Base-by-base conservation (phyloP, 1,140 invertebrate genomes). In the Drosophila grimshawi region DNA sequence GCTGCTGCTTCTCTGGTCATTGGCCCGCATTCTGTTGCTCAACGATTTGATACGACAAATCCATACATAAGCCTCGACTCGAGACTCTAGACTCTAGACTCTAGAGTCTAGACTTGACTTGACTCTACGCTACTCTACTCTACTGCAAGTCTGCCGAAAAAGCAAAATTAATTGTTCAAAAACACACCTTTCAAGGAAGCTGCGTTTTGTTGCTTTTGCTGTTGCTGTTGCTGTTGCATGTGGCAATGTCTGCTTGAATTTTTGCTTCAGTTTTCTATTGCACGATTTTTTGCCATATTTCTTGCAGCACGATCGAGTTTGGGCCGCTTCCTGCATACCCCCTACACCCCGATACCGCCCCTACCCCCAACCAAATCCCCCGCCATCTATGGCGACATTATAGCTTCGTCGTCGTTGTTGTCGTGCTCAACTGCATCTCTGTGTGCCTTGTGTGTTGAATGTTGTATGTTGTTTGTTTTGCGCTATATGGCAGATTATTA, bases 161-260 rank as follows among this genome's bases (percentile, higher is more conserved):
- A 89, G 80, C 77, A 89, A 89, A 85, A 89, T 88, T 88, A 88
- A 88, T 88, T 88, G 83, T 88, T 85, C 68, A 85, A 88, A 73
- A 88, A 73, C 86, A 89, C 76, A 86, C 81, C 74, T 73, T 76
- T 80, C 77, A 75, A 80, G 83, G 81, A 85, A 76, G 78, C 52
- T 19, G 56, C 59, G 32, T 11, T 39, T 35, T 35, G 57, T 39
- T 56, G 57, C 8, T 11, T 19, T 35, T 41, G n/a, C 33, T 41
- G 7, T n/a, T 27, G 30, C 29, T 32, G 27, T 41, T 7, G 19
- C 45, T 45, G 30, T 60, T 43, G 30, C 64, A 55, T 60, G 57
- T 60, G 43, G 41, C 56, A 46, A 6, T 8, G 56, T 27, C 19
- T 48, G 11, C 33, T 72, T 45, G 37, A 32, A 29, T 52, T 48